Evolutionary conservation across 2,888 invertebrate species (phyloP).

Genomic region (Malachius bipustulatus): DNA sequence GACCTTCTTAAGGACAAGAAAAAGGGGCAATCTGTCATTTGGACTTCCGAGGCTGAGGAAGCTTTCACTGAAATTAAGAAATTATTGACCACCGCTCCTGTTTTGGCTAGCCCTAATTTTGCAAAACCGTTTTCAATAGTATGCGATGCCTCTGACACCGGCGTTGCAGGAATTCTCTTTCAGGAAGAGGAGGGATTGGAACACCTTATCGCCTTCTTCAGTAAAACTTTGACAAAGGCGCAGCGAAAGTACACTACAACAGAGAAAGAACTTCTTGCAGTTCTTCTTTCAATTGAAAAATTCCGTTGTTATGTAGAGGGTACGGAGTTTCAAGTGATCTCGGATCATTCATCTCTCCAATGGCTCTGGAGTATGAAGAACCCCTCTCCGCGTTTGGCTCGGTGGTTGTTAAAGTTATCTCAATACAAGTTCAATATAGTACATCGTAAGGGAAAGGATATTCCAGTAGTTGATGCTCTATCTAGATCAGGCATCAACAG

Average conservation of each 20-base stretch:
- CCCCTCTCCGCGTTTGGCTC: constrained; percentile 21
- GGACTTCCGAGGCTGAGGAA: too few relatives aligned
- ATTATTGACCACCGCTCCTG: too few relatives aligned
- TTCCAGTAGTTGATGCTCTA: constrained; percentile 24
- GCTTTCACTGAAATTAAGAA: too few relatives aligned
- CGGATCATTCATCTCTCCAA: constrained; percentile 22
- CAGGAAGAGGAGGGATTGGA: constrained; percentile 13
- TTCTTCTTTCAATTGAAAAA: constrained; percentile 18
- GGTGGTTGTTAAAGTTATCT: constrained; percentile 19
- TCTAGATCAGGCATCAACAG: constrained; percentile 15
- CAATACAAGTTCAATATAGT: constrained; percentile 18
- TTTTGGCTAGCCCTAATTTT: too few relatives aligned
- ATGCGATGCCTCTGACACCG: constrained; percentile 18
- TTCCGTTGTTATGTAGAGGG: constrained; percentile 23
- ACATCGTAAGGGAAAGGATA: constrained; percentile 20
- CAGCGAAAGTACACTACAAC: constrained; percentile 18
- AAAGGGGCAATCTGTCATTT: too few relatives aligned
- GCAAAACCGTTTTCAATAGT: too few relatives aligned
- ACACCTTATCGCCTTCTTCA: constrained; percentile 12
- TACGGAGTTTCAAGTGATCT: constrained; percentile 16
- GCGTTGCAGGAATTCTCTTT: constrained; percentile 14
- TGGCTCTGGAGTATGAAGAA: constrained; percentile 23
- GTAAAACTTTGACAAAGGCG: constrained; percentile 12
- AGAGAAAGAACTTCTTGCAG: constrained; percentile 18
- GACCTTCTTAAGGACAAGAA: too few relatives aligned